phyloP scores from a whole-genome alignment of 2,888 invertebrate species.

The Eledone cirrhosa region DNA sequence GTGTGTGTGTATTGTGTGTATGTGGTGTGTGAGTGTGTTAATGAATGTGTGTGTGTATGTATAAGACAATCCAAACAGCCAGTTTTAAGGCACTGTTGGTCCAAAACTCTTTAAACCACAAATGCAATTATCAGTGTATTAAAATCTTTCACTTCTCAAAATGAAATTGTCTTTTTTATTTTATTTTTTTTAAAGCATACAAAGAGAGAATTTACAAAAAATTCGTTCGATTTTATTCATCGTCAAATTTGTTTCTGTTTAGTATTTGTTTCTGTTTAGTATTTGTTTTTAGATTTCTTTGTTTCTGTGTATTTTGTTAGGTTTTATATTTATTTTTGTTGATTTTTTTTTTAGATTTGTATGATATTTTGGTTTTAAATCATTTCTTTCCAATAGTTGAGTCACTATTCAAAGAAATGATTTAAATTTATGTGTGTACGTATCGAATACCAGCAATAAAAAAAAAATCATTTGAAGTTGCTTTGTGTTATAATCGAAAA shows the following conservation, averaged over 20 bases:
- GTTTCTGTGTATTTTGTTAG: not conserved
- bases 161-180: conserved; percentile 13
- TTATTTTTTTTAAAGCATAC: not conserved
- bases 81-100: conserved; percentile 24
- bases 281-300: not conserved
- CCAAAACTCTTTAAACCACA: conserved; percentile 6
- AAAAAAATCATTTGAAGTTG: too few relatives aligned
- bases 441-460: too few relatives aligned
- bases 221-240: too few relatives aligned
- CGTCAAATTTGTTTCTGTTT: not conserved
- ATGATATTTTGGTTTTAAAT: not conserved
- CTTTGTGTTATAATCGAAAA: too few relatives aligned
- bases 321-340: not conserved
- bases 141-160: not conserved
- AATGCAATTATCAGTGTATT: not conserved
- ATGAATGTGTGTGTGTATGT: too few relatives aligned
- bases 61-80: conserved; percentile 16
- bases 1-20: not conserved
- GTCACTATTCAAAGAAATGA: too few relatives aligned
- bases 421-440: too few relatives aligned
- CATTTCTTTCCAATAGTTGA: too few relatives aligned
- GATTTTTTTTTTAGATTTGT: not conserved
- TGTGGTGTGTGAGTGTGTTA: too few relatives aligned
- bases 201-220: too few relatives aligned
- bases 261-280: not conserved